A percentile compares a stretch with the other conserved stretches of the same genome.
Conservation (phyloP, 2,888 invertebrate species). For the Oxyscelio sp. region DNA sequence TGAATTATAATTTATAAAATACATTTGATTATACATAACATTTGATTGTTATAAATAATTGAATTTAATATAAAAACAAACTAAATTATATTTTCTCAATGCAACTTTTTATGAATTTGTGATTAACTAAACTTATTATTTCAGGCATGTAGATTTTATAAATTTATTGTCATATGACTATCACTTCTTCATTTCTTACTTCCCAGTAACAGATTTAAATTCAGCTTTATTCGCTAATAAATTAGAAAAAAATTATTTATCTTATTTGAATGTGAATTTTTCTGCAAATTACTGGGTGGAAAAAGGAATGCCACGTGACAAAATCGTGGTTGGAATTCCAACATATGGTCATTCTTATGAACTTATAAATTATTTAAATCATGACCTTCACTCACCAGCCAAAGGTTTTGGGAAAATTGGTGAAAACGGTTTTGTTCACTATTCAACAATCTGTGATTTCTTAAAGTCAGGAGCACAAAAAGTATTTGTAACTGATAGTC, state of each 20-base stretch:
- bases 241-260: slow-evolving; percentile 91
- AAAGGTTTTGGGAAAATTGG: slow-evolving; percentile 92
- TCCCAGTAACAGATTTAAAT: slow-evolving; percentile 95
- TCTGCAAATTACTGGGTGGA: slow-evolving; percentile 93
- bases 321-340: slow-evolving; percentile 95
- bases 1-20: too few species aligned
- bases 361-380: slow-evolving; percentile 91
- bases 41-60: too few species aligned
- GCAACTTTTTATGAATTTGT: too few species aligned
- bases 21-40: too few species aligned
- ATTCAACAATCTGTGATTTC: slow-evolving; percentile 92
- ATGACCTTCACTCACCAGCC: slow-evolving; percentile 92
- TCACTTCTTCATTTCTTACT: slow-evolving; percentile 93
- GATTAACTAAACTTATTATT: slow-evolving; percentile 70
- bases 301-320: slow-evolving; percentile 93
- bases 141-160: slow-evolving; percentile 93
- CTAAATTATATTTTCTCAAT: not conserved
- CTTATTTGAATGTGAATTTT: slow-evolving; percentile 94
- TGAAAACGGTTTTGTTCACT: slow-evolving; percentile 92
- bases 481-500: slow-evolving; percentile 91
- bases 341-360: slow-evolving; percentile 93
- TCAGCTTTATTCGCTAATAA: slow-evolving; percentile 92
- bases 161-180: slow-evolving; percentile 98
- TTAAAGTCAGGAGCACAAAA: slow-evolving; percentile 89
- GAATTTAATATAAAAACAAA: too few species aligned